Base-by-base conservation (phyloP, 2,888 invertebrate genomes). In the Camptogramma bilineatum region DNA sequence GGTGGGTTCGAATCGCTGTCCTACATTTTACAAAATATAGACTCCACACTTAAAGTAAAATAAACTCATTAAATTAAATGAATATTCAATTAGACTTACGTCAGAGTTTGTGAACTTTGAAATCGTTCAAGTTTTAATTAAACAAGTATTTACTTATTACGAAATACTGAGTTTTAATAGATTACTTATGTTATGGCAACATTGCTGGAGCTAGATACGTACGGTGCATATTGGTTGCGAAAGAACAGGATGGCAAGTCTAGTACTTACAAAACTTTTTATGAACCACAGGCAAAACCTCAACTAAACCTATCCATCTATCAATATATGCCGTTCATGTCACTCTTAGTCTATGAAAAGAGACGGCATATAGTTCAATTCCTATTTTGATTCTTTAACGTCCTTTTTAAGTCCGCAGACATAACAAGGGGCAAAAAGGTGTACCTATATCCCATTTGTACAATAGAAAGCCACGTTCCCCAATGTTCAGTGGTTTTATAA, bases 401-500 rank as follows among this genome's bases (percentile, higher is more conserved):
- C n/a, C n/a, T n/a, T n/a, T n/a, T n/a, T n/a, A n/a, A n/a, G n/a
- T n/a, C n/a, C n/a, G n/a, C n/a, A n/a, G n/a, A n/a, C n/a, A n/a
- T n/a, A n/a, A 28, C 7, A 28, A 28, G 5, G 28, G 28, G 28
- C 28, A 28, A 39, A 39, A 39, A 39, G 9, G 9, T 10, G 31
- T 10, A 31, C 31, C n/a, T 31, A 13, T 13, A 4, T 13, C 13
- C 34, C 34, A 55, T 55, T 55, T 34, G 47, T 47, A n/a, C 34
- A 31, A 55, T 48, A 48, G 47, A 34, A 53, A 53, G 13, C 17
- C 21, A 51, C 53, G 18, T 51, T 50, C 31, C 62, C 31, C 31
- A 24, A 55, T 55, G 55, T 55, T 62, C 62, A 62, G 19, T 55
- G 62, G 62, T 34, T 55, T 74, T 70, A 61, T 72, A 75, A 75